Percentiles rank a stretch among this genome's conserved stretches.
Evolutionary conservation across 2,888 invertebrate genomes (phyloP).

Genomic region (Himalopsyche tibetana): DNA sequence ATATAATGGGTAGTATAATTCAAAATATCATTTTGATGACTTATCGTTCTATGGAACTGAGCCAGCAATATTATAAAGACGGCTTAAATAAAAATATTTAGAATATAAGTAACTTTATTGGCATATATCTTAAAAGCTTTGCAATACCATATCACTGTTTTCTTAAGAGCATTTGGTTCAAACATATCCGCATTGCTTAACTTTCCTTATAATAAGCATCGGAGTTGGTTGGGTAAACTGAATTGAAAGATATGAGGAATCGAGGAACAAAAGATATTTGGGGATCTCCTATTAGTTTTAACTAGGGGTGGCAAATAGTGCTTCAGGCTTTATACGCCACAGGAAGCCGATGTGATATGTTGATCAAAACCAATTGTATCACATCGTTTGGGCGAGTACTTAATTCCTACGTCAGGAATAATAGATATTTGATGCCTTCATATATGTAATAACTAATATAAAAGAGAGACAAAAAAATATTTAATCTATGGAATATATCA

Average conservation of each 20-base stretch:
- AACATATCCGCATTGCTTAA: slow-evolving; percentile 34
- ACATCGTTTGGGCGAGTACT: not conserved
- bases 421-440: too few species aligned
- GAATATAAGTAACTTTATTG: too few species aligned
- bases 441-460: too few species aligned
- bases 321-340: not conserved
- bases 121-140: too few species aligned
- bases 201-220: slow-evolving; percentile 42
- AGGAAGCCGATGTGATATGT: not conserved
- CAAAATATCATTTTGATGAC: too few species aligned
- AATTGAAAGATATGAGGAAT: slow-evolving; percentile 38
- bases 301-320: slow-evolving; percentile 39
- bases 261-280: slow-evolving; percentile 35
- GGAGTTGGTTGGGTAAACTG: slow-evolving; percentile 40
- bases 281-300: slow-evolving; percentile 38
- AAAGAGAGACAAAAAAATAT: too few species aligned
- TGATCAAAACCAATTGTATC: slow-evolving; percentile 6
- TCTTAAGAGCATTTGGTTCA: not conserved
- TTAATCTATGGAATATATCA: too few species aligned
- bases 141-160: too few species aligned
- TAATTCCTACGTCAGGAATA: not conserved
- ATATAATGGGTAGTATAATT: too few species aligned
- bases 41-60: too few species aligned
- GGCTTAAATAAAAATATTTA: too few species aligned
- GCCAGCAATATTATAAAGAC: too few species aligned